Base-by-base conservation (phyloP, 37 sponge, comb jelly and placozoan genomes). In the Beroe forskalii region DNA sequence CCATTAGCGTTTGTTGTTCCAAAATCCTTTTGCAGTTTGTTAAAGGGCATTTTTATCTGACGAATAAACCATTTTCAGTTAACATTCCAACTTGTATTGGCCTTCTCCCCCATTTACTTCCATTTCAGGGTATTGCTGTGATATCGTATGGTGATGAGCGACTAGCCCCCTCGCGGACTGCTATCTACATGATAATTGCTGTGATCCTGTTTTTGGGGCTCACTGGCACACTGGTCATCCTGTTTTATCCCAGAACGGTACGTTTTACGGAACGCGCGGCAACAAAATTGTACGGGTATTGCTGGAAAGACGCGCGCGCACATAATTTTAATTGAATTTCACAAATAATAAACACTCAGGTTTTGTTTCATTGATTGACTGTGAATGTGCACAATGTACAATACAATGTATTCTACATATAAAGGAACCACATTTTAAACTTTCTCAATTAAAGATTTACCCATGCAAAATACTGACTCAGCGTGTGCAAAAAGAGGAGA, bases 81-180 rank as follows among this genome's bases (percentile, higher is more conserved):
- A n/a, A n/a, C n/a, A n/a, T n/a, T n/a, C n/a, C n/a, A n/a, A n/a
- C n/a, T n/a, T n/a, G n/a, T n/a, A n/a, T n/a, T n/a, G n/a, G n/a
- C n/a, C n/a, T n/a, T n/a, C n/a, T n/a, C n/a, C n/a, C n/a, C n/a
- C n/a, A n/a, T n/a, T n/a, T n/a, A n/a, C n/a, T n/a, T n/a, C n/a
- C n/a, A n/a, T n/a, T 80, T 39, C 72, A 80, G 86, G 86, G 86
- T 1, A 25, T 80, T 4, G 86, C 86, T 27, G 86, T 80, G 55
- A 80, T 80, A 42, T 80, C 86, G 30, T 44, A 44, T 23, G 86
- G 86, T 1, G 86, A 80, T 43, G 86, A 80, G 42, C 43, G 86
- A 19, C 86, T 80, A 2, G 86, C 86, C 3, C 86, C 86, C 3
- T 44, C 44, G 1, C 86, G 86, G 3, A 80, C 86, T 30, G 86